Evolutionary conservation across 1,140 invertebrate species (phyloP).

Genomic region (Ceratina japonica): DNA sequence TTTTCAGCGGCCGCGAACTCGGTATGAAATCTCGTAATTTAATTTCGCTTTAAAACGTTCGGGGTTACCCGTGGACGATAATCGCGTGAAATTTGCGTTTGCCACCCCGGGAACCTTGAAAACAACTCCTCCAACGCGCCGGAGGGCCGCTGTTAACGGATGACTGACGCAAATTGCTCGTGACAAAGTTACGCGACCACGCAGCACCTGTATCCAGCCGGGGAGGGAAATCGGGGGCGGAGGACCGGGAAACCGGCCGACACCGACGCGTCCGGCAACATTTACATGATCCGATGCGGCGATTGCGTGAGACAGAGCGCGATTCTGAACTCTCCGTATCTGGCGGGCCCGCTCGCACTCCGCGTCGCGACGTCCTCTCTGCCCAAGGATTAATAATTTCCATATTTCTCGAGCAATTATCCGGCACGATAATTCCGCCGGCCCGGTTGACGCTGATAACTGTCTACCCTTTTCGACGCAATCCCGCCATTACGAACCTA

Average conservation of each 20-base stretch:
- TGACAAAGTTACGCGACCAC: constrained; percentile 35
- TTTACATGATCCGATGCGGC: constrained; percentile 37
- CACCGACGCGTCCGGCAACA: constrained; percentile 1
- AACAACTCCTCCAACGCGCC: neutral
- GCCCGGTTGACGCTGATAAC: constrained; percentile 49
- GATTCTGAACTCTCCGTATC: neutral
- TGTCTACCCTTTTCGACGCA: constrained; percentile 52
- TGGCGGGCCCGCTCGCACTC: too few species aligned
- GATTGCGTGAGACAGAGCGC: constrained; percentile 28
- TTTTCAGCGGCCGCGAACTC: neutral
- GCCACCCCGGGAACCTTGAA: neutral
- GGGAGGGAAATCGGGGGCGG: neutral
- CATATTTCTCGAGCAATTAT: constrained; percentile 50
- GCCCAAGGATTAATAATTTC: constrained; percentile 56
- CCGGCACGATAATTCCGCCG: constrained; percentile 35
- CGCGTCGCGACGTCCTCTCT: neutral
- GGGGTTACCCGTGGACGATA: too few species aligned
- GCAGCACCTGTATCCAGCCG: constrained; percentile 4
- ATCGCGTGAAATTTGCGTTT: constrained; percentile 5
- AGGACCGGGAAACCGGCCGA: constrained; percentile 4
- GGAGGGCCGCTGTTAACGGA: constrained; percentile 13
- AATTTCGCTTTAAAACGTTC: neutral
- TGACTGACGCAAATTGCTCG: constrained; percentile 29
- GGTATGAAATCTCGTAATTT: neutral
- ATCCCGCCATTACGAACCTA: constrained; percentile 54